These are phyloP conservation scores for Drosophila littoralis DNA, from an alignment of 1,140 invertebrate genomes.

Conservation along the genomic window DNA sequence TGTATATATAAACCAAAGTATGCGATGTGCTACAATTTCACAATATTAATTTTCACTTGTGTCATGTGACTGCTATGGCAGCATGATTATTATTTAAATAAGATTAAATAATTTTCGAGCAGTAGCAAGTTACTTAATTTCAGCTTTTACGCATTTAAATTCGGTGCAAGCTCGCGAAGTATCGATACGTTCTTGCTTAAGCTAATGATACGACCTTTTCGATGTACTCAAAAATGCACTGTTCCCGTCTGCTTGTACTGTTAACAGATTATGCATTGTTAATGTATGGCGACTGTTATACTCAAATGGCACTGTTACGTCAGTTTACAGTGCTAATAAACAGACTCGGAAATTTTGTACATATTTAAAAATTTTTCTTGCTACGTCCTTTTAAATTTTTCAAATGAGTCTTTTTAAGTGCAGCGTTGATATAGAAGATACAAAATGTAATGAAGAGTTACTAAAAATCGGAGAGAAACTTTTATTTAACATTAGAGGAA, in stretches of 20 bases:
- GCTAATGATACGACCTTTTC: neutral
- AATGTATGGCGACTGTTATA: neutral
- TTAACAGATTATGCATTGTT: neutral
- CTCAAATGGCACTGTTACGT: neutral
- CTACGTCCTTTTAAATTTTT: too few species aligned
- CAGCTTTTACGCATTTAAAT: neutral
- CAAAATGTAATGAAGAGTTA: too few species aligned
- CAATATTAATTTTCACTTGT: neutral
- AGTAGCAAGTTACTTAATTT: neutral
- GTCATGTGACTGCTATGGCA: neutral
- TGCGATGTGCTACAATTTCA: neutral
- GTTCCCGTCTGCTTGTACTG: neutral
- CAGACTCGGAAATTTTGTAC: too few species aligned
- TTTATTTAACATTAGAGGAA: too few species aligned
- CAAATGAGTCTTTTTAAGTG: too few species aligned
- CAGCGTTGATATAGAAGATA: too few species aligned
- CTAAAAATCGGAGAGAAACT: too few species aligned
- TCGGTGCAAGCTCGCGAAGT: neutral
- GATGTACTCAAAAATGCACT: constrained; percentile 11
- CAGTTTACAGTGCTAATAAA: neutral
- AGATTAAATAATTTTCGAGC: neutral
- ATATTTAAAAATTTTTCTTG: too few species aligned
- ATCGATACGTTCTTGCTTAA: constrained; percentile 7
- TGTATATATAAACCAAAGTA: neutral
- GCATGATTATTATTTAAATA: neutral